Base-by-base conservation (phyloP, 1,140 invertebrate species). In the Drosophila ficusphila region DNA sequence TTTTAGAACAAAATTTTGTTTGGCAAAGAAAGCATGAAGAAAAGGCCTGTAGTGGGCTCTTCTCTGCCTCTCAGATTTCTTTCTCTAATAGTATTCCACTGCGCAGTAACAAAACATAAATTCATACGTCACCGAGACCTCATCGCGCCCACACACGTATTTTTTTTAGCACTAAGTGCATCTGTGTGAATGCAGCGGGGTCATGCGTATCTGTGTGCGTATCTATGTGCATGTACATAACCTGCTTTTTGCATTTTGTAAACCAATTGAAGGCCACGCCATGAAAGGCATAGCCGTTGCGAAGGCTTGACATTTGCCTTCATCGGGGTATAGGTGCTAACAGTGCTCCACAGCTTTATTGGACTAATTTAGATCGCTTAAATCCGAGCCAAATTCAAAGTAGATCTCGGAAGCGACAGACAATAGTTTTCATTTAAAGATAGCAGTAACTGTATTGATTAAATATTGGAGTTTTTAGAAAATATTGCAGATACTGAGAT, bases 211-310 rank as follows among this genome's bases (percentile, higher is more conserved):
- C 25, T 65, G 21, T 64, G 6, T 73, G 29, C 21, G 8, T 60
- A 6, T 39, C 8, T n/a, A 14, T 36, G n/a, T 23, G 29, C 19
- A 42, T 33, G 47, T 42, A 52, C 64, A 41, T 42, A 53, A 36
- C 23, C 51, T 34, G 56, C 34, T 25, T 46, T 61, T 38, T 58
- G 42, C 47, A 27, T 56, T 39, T 60, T 51, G 46, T 36, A 58
- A 52, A 53, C 36, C 25, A 52, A 51, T 31, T 78, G 76, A 78
- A 79, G 76, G 76, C 69, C 76, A 78, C 42, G 38, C 49, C 33
- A 36, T 39, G 23, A 34, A 71, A 57, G 36, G 46, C 46, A 46
- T 46, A 21, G 8, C 27, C 27, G 18, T 21, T 8, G 6, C 29
- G 33, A 38, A 62, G 19, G 27, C 56, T 61, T 61, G 31, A 21